phyloP scores from a whole-genome alignment of 2,888 invertebrate genomes.

The Cryptus viduatorius region DNA sequence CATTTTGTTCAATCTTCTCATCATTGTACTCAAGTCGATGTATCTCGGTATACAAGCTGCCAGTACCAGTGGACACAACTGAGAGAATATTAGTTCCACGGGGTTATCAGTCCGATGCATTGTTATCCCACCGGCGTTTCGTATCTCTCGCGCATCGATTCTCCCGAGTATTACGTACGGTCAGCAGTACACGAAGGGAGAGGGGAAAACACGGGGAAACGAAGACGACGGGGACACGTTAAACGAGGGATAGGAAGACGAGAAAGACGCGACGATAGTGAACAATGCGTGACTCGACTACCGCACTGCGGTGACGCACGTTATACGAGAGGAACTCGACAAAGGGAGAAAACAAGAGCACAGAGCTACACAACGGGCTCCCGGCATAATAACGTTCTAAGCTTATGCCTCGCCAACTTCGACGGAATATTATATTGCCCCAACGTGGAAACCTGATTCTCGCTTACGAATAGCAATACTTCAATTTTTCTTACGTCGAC shows the following conservation, averaged over 20 bases:
- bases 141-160: constrained; percentile 60
- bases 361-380: constrained; percentile 1
- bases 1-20: not conserved
- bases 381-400: constrained; percentile 9
- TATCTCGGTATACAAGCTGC: not conserved
- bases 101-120: constrained; percentile 51
- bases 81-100: constrained; percentile 35
- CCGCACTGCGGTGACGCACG: constrained; percentile 69
- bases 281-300: constrained; percentile 64
- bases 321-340: constrained; percentile 23
- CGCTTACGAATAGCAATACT: not conserved
- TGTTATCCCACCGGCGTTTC: constrained; percentile 48
- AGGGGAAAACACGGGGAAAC: constrained; percentile 1
- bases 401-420: constrained; percentile 13
- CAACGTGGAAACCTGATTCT: constrained; percentile 12
- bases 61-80: constrained; percentile 27
- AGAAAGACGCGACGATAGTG: constrained; percentile 29
- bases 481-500: constrained; percentile 27
- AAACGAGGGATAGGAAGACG: constrained; percentile 42
- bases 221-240: constrained; percentile 33
- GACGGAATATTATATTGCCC: constrained; percentile 7
- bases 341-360: constrained; percentile 47
- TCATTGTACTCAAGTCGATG: not conserved
- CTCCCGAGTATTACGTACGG: constrained; percentile 52
- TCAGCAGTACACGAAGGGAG: constrained; percentile 29